These are phyloP conservation scores for Anas bahamensis DNA, from an alignment of 2,797 vertebrate species.

Conservation along the genomic window DNA sequence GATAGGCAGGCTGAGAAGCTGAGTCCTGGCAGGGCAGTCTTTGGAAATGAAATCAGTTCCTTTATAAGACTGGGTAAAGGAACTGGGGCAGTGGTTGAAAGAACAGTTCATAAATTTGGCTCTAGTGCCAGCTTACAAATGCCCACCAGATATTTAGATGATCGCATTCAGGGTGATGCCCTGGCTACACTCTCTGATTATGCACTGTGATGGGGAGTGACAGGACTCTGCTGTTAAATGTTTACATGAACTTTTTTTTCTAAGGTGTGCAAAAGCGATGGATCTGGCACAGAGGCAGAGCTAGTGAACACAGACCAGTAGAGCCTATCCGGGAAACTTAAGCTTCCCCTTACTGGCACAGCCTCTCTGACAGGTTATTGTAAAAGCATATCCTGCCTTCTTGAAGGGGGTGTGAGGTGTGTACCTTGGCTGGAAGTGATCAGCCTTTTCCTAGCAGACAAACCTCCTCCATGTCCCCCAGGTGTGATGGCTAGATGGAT, in stretches of 20 bases:
- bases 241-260: not conserved
- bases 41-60: not conserved
- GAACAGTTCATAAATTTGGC: not conserved
- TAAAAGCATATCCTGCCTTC: not conserved
- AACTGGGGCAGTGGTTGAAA: not conserved
- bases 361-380: not conserved
- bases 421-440: not conserved
- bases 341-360: not conserved
- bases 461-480: not conserved
- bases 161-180: not conserved
- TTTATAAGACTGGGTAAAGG: not conserved
- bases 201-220: not conserved
- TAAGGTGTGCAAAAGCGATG: not conserved
- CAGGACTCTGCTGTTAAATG: not conserved
- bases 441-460: not conserved
- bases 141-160: not conserved
- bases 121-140: not conserved
- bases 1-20: not conserved
- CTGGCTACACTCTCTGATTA: not conserved
- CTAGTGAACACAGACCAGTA: not conserved
- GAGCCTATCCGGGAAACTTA: not conserved
- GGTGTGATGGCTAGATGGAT: not conserved
- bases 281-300: not conserved
- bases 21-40: not conserved
- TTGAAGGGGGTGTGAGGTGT: not conserved